A percentile compares a stretch with the other conserved stretches of the same genome.
Conservation (phyloP, 2,888 invertebrate genomes). For the Macrophya annulata region DNA sequence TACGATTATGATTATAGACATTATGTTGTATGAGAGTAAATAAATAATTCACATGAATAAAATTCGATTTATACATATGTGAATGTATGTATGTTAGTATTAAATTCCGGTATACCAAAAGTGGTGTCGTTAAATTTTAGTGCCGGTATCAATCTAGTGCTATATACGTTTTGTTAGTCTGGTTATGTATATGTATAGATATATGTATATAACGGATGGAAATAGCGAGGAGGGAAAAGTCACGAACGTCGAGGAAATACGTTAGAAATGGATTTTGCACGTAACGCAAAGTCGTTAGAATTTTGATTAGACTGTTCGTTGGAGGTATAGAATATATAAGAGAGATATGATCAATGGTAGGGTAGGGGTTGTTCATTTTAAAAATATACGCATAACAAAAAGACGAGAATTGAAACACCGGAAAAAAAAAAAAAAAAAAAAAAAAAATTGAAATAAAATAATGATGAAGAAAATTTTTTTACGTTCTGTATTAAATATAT, state of each 20-base stretch:
- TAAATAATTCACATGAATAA: slow-evolving; percentile 1
- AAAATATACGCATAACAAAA: neutral
- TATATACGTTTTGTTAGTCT: slow-evolving; percentile 20
- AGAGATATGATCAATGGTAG: neutral
- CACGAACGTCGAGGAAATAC: slow-evolving; percentile 25
- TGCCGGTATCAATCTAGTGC: slow-evolving; percentile 11
- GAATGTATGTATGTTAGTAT: neutral
- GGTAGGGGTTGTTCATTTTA: neutral
- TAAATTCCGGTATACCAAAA: slow-evolving; percentile 14
- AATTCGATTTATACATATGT: neutral
- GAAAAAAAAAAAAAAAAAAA: neutral
- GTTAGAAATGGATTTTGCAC: slow-evolving; percentile 28
- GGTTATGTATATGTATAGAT: too few relatives aligned
- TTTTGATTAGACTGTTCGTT: slow-evolving; percentile 25
- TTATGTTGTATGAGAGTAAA: neutral
- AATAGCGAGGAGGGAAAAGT: slow-evolving; percentile 22
- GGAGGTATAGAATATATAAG: neutral
- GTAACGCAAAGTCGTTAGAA: slow-evolving; percentile 16
- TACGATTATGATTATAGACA: neutral
- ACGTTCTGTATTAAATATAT: neutral
- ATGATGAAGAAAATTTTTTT: too few relatives aligned
- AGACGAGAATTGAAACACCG: neutral
- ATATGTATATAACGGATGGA: neutral
- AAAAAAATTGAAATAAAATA: too few relatives aligned
- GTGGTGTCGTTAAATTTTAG: slow-evolving; percentile 39